Evolutionary conservation across 1,140 invertebrate genomes (phyloP), one percentile per base, ranked within the genome.

Genomic region (Pomacea maculata): DNA sequence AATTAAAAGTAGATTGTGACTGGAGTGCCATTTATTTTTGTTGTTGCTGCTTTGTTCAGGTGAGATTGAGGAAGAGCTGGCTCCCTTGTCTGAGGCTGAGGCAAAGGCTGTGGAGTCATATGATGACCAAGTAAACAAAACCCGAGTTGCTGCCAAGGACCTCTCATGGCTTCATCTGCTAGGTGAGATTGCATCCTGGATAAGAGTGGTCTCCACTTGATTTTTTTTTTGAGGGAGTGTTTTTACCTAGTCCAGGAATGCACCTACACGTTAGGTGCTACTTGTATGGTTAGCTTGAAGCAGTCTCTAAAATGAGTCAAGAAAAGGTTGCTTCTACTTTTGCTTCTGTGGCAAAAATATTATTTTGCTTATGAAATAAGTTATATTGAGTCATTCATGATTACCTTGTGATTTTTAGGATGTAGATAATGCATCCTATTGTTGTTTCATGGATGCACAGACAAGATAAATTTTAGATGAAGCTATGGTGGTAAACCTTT

Each of bases 61-160:
- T 86, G 88, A 88, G 71, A 90, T 91, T 73, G 90, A 91, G 80
- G 89, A 91, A 81, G 89, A 90, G 80, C 82, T 91, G 81, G 84
- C 89, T 77, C 82, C 87, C 74, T 64, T 91, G 80, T 81, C 87
- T 34, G 89, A 90, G 72, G 85, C 86, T 7, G 89, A 91, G 79
- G 85, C 85, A n/a, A 88, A 87, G 57, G 83, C 87, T 52, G 82
- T 85, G 19, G 88, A 90, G 68, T 88, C 86, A 19, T 91, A 91
- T 82, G 87, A 89, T 4, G 88, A 89, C 77, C 84, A 90, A 78
- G 70, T 91, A 19, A 82, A 84, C 61, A 88, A 86, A 73, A 82
- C 86, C 14, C 86, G 84, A 54, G 82, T 81, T 10, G 85, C 83
- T 17, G 86, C 88, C 5, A 83, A 80, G 21, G 87, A 88, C 52